These are phyloP conservation scores for Drosophila malerkotliana DNA, from an alignment of 1,140 invertebrate genomes.

Conservation along the genomic window DNA sequence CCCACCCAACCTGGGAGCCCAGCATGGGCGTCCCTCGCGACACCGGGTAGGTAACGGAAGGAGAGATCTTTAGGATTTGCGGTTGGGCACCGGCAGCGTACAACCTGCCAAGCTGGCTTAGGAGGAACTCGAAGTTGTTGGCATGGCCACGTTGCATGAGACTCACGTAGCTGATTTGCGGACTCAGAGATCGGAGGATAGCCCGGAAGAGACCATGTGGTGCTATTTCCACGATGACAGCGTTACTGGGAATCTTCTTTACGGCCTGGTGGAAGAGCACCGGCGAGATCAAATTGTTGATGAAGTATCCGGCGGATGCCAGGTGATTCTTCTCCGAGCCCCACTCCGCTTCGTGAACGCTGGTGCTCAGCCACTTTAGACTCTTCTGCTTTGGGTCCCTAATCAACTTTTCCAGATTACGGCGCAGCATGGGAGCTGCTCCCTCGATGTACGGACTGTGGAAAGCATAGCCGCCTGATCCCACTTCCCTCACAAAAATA, in stretches of 20 bases:
- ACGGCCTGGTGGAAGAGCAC: conserved; percentile 93
- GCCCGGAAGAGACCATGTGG: conserved; percentile 96
- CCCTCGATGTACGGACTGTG: conserved; percentile 96
- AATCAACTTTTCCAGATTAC: conserved; percentile 91
- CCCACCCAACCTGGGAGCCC: conserved; percentile 93
- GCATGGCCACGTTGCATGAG: conserved; percentile 89
- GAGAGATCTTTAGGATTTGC: conserved; percentile 89
- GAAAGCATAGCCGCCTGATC: conserved; percentile 95
- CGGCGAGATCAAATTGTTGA: conserved; percentile 96
- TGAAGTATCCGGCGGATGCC: conserved; percentile 97
- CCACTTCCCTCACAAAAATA: conserved; percentile 94
- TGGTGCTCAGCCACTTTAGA: conserved; percentile 94
- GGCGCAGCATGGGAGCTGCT: conserved; percentile 91
- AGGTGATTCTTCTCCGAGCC: conserved; percentile 89
- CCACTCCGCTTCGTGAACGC: conserved; percentile 93
- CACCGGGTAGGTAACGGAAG: conserved; percentile 91
- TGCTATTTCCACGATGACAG: conserved; percentile 95
- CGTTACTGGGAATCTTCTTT: conserved; percentile 92
- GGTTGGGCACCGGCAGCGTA: conserved; percentile 92
- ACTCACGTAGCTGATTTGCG: conserved; percentile 88
- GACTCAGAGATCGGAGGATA: conserved; percentile 90
- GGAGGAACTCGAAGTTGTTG: conserved; percentile 89
- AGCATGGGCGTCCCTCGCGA: conserved; percentile 94
- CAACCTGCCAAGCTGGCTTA: conserved; percentile 91
- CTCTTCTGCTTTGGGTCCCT: conserved; percentile 90